These are phyloP conservation scores for Criorhina ranunculi DNA, from an alignment of 2,888 invertebrate genomes.

Conservation along the genomic window DNA sequence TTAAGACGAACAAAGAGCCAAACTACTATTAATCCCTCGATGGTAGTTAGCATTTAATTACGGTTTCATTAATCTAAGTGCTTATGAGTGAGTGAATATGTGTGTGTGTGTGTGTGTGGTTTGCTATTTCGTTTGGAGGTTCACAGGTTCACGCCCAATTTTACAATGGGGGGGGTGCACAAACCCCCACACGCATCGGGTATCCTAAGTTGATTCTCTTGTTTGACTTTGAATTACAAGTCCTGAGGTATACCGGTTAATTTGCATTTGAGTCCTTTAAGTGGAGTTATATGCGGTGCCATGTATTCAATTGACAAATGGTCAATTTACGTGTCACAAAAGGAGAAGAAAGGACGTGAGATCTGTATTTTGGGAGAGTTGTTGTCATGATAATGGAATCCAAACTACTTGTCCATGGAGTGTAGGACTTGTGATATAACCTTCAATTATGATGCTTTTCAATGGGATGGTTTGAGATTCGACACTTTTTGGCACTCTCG, in stretches of 20 bases:
- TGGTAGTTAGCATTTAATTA: slow-evolving; percentile 76
- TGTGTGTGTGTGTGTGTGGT: slow-evolving; percentile 21
- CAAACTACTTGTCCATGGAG: not conserved
- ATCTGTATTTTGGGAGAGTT: slow-evolving; percentile 27
- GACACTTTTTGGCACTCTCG: no score
- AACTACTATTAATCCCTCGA: slow-evolving; percentile 56
- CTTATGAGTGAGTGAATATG: slow-evolving; percentile 53
- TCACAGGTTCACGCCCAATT: slow-evolving; percentile 20
- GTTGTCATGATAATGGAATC: slow-evolving; percentile 29
- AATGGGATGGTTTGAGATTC: no score
- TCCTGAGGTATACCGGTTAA: slow-evolving; percentile 12
- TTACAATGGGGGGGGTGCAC: not conserved
- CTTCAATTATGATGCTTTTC: not conserved
- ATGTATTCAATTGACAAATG: slow-evolving; percentile 55
- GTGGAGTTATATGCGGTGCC: slow-evolving; percentile 31
- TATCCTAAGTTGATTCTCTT: slow-evolving; percentile 52
- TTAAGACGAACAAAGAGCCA: slow-evolving; percentile 48
- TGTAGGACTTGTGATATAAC: not conserved
- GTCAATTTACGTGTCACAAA: slow-evolving; percentile 47
- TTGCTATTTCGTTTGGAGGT: slow-evolving; percentile 27
- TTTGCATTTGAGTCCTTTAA: slow-evolving; percentile 48
- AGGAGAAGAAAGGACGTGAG: slow-evolving; percentile 38
- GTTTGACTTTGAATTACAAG: slow-evolving; percentile 33
- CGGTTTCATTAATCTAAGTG: slow-evolving; percentile 79
- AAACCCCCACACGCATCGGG: not conserved